Evolutionary conservation across 1,140 invertebrate genomes (phyloP).

Genomic region (Bilobella aurantiaca): DNA sequence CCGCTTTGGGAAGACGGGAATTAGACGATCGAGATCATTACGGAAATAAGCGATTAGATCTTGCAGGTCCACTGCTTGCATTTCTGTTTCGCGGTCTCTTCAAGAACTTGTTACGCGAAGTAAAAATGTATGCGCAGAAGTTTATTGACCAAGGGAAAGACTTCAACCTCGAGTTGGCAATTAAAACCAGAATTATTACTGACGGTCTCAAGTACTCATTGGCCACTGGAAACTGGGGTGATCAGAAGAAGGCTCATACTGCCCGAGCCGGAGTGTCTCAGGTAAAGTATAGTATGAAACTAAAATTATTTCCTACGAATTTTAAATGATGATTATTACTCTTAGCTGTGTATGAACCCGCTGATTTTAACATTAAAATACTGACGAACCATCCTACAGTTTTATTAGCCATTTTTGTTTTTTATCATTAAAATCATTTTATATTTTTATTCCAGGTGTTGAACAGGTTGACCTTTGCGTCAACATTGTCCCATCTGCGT

Average conservation of each 20-base stretch:
- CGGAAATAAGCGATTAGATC: slow-evolving; percentile 93
- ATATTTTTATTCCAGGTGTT: slow-evolving; percentile 52
- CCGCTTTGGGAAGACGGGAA: slow-evolving; percentile 87
- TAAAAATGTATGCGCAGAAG: slow-evolving; percentile 95
- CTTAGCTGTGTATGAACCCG: neutral
- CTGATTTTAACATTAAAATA: no score
- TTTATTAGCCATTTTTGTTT: no score
- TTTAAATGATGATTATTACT: neutral
- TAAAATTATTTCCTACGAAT: neutral
- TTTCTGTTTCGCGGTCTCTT: slow-evolving; percentile 90
- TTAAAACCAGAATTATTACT: slow-evolving; percentile 95
- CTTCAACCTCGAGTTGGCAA: slow-evolving; percentile 92
- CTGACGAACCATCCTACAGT: no score
- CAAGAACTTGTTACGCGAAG: slow-evolving; percentile 88
- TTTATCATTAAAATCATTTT: no score
- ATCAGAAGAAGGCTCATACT: slow-evolving; percentile 99
- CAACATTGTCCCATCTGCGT: slow-evolving; percentile 91
- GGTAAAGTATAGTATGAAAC: slow-evolving; percentile 39
- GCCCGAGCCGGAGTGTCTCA: slow-evolving; percentile 85
- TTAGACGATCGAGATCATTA: slow-evolving; percentile 99
- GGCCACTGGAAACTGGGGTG: slow-evolving; percentile 98
- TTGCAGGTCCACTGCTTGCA: slow-evolving; percentile 90
- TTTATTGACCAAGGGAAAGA: slow-evolving; percentile 97
- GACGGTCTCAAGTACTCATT: slow-evolving; percentile 95
- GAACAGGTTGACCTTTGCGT: slow-evolving; percentile 92